Evolutionary conservation across 2,888 invertebrate species (phyloP), one percentile per base, ranked within the genome.

Genomic region (Ichneumoninae sp.): DNA sequence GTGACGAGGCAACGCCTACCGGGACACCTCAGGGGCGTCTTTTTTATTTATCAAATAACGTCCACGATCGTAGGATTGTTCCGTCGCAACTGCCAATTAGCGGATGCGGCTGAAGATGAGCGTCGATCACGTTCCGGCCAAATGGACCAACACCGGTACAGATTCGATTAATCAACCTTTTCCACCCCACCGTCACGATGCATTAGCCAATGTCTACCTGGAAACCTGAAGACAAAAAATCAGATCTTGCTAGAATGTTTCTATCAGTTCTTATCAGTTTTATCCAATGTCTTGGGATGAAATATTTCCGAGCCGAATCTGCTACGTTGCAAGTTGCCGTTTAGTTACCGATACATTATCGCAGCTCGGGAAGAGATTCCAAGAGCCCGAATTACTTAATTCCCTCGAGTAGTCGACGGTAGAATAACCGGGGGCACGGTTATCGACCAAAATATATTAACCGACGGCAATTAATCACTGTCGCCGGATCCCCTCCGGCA

Each of bases 41-140:
- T 71, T 75, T 71, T 26, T 72, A 82, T 84, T 79, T 68, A 72
- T 79, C 70, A 66, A 84, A 79, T 79, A 71, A 47, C 71, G 70
- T 78, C 57, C 54, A 44, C 33, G 33, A 22, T 10, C 47, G 50
- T 47, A 65, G 65, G 69, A 47, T 70, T 74, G 16, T 16, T 69
- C 74, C 40, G 78, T 81, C 72, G 40, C 80, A 65, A 70, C 77
- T 69, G 74, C 68, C 78, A 78, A 84, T 84, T 74, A 81, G 74
- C 65, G 65, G 65, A 40, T 81, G 62, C 65, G 70, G 77, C 52
- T 40, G 47, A 62, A 54, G 50, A 78, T 70, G 62, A 74, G 54
- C 80, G 62, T 54, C 54, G 50, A 76, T 80, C 72, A 68, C 47
- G 52, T 52, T 54, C 52, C 52, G 16, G 52, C 30, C 50, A 47